A percentile compares a stretch with the other conserved stretches of the same genome.
These are phyloP conservation scores for Ceratina australensis DNA, from an alignment of 1,140 invertebrate species.

Conservation along the genomic window DNA sequence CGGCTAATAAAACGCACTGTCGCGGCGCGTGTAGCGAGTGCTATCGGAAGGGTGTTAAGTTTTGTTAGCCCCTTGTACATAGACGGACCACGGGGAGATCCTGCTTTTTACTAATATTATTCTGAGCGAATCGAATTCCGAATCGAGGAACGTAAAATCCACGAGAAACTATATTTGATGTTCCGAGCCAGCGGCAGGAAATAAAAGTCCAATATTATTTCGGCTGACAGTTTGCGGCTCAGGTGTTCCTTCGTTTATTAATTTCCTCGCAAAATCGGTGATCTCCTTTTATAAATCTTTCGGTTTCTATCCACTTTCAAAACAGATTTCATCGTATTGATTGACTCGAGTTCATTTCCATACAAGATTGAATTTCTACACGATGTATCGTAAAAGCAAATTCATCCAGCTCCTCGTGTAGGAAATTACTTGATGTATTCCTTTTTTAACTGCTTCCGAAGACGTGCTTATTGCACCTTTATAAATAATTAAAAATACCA, in stretches of 20 bases:
- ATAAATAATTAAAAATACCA: no score
- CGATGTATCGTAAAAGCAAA: not conserved
- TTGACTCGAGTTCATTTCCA: not conserved
- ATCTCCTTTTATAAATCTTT: no score
- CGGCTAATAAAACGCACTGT: conserved; percentile 26
- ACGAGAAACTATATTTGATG: not conserved
- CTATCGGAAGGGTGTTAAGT: conserved; percentile 5
- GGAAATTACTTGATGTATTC: no score
- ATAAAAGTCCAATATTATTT: not conserved
- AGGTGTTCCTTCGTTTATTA: not conserved
- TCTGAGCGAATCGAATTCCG: no score
- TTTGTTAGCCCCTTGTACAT: not conserved
- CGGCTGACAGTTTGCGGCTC: not conserved
- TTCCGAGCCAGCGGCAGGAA: no score
- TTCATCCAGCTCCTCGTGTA: no score
- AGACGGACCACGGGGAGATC: not conserved
- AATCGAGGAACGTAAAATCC: not conserved
- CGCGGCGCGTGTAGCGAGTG: not conserved
- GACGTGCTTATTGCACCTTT: no score
- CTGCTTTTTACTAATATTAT: no score
- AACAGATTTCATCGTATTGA: conserved; percentile 1
- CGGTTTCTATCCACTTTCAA: not conserved
- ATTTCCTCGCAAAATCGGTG: not conserved
- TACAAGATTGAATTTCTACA: not conserved
- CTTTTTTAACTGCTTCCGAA: no score